Evolutionary conservation across 2,797 vertebrate genomes (phyloP).

Genomic region (Hydrocynus forskahlii): DNA sequence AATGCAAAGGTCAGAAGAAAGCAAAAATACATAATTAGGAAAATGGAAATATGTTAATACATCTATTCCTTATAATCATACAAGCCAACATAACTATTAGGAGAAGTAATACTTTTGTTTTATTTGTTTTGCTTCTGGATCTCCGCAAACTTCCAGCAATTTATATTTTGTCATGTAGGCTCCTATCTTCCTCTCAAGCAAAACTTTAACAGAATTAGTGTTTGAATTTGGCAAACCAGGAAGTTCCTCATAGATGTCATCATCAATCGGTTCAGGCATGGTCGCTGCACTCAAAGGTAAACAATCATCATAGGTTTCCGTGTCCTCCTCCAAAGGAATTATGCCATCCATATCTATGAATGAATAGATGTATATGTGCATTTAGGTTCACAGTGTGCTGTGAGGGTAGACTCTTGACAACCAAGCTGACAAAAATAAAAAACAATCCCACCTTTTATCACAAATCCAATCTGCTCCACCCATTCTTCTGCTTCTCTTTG

Average conservation of each 20-base stretch:
- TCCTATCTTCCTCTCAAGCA: background rate
- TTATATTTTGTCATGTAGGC: background rate
- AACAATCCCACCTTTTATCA: constrained; percentile 84
- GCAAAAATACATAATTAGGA: background rate
- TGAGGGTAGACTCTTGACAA: background rate
- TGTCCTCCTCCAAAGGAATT: constrained; percentile 88
- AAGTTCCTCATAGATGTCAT: constrained; percentile 94
- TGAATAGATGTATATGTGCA: background rate
- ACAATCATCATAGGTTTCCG: constrained; percentile 85
- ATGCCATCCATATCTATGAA: constrained; percentile 80
- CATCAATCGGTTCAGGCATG: constrained; percentile 65
- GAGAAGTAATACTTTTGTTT: background rate
- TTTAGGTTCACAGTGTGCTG: background rate
- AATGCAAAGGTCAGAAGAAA: constrained; percentile 19
- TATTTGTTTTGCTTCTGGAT: background rate
- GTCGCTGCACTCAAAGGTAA: constrained; percentile 23
- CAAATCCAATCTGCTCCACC: constrained; percentile 91
- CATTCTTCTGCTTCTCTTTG: constrained; percentile 92
- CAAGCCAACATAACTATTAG: background rate
- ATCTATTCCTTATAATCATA: background rate
- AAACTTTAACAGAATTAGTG: constrained; percentile 3
- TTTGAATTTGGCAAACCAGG: constrained; percentile 80
- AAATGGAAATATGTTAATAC: background rate
- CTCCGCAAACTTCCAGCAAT: too few relatives aligned
- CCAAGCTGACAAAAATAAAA: background rate